Evolutionary conservation across 2,888 invertebrate species (phyloP), one percentile per base, ranked within the genome.

Genomic region (Gibbula magus): DNA sequence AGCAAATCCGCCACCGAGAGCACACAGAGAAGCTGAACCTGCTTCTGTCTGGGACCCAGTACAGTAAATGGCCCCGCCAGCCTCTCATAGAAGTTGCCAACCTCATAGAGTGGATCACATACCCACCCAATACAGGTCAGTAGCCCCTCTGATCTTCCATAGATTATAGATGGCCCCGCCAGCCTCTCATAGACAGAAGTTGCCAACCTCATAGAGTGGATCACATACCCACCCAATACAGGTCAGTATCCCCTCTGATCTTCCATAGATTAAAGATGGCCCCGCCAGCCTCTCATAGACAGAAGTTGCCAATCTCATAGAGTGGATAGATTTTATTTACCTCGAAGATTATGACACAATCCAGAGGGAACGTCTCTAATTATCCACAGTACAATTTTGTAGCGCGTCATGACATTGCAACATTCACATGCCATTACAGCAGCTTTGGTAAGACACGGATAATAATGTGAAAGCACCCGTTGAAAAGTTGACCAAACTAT

Each of bases 101-200:
- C 78, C 85, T 90, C 39, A 89, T 92, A 56, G 89, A 91, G 80
- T 92, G 92, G 91, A 86, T 88, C 35, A 83, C 82, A 35, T 91
- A 90, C 79, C 90, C 91, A 18, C 90, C 92, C 18, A 92, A 92
- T 82, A 91, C 92, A 85, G 90, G 92, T 92, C 85, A 82, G 18
- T 61, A 7, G 45, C n/a, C 45, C 13, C 45, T 45, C 10, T 45
- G 45, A 13, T 7, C 10, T 45, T 45, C 45, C 45, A 56, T 54
- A 56, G 56, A 25, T 20, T 5, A 22, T 56, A 16, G 56, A 56
- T 1, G 20, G 25, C 4, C 20, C 56, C n/a, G 3, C 4, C 8
- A 56, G 25, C 10, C n/a, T 10, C n/a, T n/a, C n/a, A 20, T 4
- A 54, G 4, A 35, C 35, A 35, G n/a, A n/a, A n/a, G n/a, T n/a